Percentiles rank a stretch among this genome's conserved stretches.
phyloP scores from a whole-genome alignment of 2,888 invertebrate genomes.

The Papilio demoleus region DNA sequence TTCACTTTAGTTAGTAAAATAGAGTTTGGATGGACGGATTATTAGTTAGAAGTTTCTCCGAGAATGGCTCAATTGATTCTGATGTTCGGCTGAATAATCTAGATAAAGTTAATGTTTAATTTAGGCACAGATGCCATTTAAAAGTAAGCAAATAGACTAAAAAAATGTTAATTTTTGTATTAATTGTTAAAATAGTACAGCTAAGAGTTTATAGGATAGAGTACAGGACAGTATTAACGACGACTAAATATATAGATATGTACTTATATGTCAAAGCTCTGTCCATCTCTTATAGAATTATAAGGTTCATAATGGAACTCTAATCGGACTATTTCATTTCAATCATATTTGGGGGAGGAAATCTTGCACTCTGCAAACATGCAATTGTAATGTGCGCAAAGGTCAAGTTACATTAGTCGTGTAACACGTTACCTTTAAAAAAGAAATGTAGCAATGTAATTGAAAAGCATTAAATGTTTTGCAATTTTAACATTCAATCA shows the following conservation, averaged over 20 bases:
- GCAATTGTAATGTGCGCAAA: conserved; percentile 10
- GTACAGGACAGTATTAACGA: no score
- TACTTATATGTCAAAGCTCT: conserved; percentile 13
- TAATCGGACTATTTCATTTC: conserved; percentile 27
- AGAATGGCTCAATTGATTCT: no score
- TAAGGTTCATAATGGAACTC: conserved; percentile 5
- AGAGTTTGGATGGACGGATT: no score
- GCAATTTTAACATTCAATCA: neutral
- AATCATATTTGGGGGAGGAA: conserved; percentile 10
- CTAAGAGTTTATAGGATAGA: no score
- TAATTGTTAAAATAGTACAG: no score
- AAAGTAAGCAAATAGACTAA: no score
- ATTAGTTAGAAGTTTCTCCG: no score
- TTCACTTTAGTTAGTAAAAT: no score
- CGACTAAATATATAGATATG: neutral
- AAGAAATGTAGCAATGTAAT: neutral
- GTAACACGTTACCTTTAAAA: neutral
- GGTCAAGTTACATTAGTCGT: neutral
- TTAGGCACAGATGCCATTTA: no score
- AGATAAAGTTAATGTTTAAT: no score
- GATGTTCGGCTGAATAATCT: no score
- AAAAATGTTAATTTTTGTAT: no score
- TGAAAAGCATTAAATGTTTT: neutral
- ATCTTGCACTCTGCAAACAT: neutral
- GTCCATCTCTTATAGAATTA: conserved; percentile 11